Base-by-base conservation (phyloP, 2,888 invertebrate genomes). In the Hypena proboscidalis region DNA sequence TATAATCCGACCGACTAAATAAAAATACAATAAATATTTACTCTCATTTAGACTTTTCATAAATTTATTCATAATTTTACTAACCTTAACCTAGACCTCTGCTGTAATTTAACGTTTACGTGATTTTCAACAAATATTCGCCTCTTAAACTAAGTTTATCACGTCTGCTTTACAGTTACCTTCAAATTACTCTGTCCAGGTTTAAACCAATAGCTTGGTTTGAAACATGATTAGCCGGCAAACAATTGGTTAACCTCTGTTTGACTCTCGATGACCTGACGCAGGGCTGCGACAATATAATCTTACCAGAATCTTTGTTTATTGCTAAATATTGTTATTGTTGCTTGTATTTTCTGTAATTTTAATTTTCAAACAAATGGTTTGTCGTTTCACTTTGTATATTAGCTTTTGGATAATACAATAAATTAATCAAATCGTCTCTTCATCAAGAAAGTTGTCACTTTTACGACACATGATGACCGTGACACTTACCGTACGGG, bases 231-330 rank as follows among this genome's bases (percentile, higher is more conserved):
- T 82, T 77, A 80, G 70, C 67, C 62, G 55, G 67, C 70, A 68
- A 75, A 79, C 77, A 74, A 77, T 73, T 65, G 70, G 73, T 67
- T 81, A 77, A 83, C 81, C 83, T 69, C 64, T 36, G 56, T 60
- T 72, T 75, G 71, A 77, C 78, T 76, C 57, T 55, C 48, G 60
- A 58, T 74, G 69, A 75, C 71, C 74, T 55, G 17, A 2, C n/a
- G 11, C 37, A 78, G 78, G 75, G 78, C 40, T 77, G 68, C 17
- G 64, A 50, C 49, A 4, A 1, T 10, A 1, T 2, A 4, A 25
- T 8, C 3, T 5, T 3, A 17, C 17, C n/a, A n/a, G n/a, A n/a
- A n/a, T n/a, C n/a, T n/a, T n/a, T n/a, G n/a, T n/a, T n/a, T n/a
- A n/a, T n/a, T n/a, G n/a, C n/a, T n/a, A n/a, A n/a, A n/a, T n/a